Evolutionary conservation across 2,888 invertebrate genomes (phyloP).

Genomic region (Leptogaster cylindrica): DNA sequence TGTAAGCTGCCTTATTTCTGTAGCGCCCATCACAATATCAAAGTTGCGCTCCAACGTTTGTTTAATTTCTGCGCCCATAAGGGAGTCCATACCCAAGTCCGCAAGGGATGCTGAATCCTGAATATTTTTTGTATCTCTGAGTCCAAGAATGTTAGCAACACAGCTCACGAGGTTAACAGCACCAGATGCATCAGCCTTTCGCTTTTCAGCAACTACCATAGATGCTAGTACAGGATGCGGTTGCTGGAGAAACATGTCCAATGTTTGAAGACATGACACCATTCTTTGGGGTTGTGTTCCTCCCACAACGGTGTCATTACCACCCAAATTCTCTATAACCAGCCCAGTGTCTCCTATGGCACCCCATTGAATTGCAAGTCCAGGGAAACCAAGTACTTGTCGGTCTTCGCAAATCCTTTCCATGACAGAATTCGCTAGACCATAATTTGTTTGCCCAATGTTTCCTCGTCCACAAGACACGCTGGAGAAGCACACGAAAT

Average conservation of each 20-base stretch:
- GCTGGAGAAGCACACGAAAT: slow-evolving; percentile 96
- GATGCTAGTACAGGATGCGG: slow-evolving; percentile 81
- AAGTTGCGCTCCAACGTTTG: slow-evolving; percentile 92
- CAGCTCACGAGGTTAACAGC: slow-evolving; percentile 76
- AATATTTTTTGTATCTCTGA: slow-evolving; percentile 84
- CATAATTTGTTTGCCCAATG: slow-evolving; percentile 96
- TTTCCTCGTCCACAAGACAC: slow-evolving; percentile 97
- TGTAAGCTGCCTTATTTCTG: slow-evolving; percentile 86
- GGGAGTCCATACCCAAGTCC: slow-evolving; percentile 96
- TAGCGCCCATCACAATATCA: slow-evolving; percentile 87
- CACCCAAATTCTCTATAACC: slow-evolving; percentile 86
- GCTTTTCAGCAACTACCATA: slow-evolving; percentile 88
- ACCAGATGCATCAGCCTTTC: slow-evolving; percentile 66
- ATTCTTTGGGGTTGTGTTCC: slow-evolving; percentile 97
- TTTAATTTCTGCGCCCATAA: slow-evolving; percentile 99
- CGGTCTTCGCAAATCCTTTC: slow-evolving; percentile 91
- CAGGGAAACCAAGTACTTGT: slow-evolving; percentile 83
- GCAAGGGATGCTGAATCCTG: slow-evolving; percentile 80
- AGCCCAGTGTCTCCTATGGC: slow-evolving; percentile 98
- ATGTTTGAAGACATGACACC: slow-evolving; percentile 85
- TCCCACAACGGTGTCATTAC: slow-evolving; percentile 89
- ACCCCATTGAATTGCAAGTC: slow-evolving; percentile 96
- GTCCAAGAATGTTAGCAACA: slow-evolving; percentile 86
- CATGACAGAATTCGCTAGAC: slow-evolving; percentile 96
- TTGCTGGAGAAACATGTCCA: slow-evolving; percentile 90